Percentiles rank a stretch among this genome's conserved stretches.
phyloP scores from a whole-genome alignment of 2,797 vertebrate genomes.

The Megaceryle alcyon region DNA sequence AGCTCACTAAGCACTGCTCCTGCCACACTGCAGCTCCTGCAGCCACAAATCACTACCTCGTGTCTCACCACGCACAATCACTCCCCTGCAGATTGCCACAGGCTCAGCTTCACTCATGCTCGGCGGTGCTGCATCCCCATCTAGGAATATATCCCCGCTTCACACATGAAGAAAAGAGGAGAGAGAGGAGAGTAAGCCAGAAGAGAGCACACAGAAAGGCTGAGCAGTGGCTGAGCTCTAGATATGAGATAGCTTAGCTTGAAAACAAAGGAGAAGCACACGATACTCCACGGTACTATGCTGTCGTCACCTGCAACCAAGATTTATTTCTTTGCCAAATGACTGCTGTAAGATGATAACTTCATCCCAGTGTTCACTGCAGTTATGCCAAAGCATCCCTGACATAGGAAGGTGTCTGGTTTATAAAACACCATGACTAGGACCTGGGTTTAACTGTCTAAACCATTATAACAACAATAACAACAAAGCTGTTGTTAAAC shows the following conservation, averaged over 20 bases:
- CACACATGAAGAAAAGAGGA: accelerated
- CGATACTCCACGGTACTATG: too few species aligned
- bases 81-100: neutral
- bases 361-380: neutral
- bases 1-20: neutral
- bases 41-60: neutral
- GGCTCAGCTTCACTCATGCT: neutral
- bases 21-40: neutral
- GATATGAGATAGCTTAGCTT: neutral
- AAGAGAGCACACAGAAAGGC: neutral
- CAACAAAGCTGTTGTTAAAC: neutral
- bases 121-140: neutral
- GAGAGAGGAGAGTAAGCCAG: neutral
- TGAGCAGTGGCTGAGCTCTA: neutral
- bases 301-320: neutral
- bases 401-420: neutral
- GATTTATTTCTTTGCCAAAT: neutral
- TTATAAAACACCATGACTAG: neutral
- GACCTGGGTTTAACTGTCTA: neutral
- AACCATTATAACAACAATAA: neutral
- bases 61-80: neutral
- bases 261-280: neutral
- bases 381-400: neutral
- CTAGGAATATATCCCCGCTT: neutral
- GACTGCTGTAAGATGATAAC: neutral